Conservation (phyloP, 2,113 vertebrate species). For the Pedetes capensis region DNA sequence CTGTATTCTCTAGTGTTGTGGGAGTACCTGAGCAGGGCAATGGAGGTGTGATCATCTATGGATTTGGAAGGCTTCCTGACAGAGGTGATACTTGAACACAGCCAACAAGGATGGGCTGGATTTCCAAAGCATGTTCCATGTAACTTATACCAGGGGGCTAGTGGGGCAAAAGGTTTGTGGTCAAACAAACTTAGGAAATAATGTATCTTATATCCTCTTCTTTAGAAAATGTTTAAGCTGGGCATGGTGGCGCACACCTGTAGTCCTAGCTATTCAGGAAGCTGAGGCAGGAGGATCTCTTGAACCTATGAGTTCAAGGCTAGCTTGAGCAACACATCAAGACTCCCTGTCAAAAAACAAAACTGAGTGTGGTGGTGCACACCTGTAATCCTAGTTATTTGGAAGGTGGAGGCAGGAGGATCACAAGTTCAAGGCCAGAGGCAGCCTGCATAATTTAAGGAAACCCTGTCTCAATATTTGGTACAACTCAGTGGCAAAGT, state of each 20-base stretch:
- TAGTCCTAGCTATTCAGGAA: background rate
- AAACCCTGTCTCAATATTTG: too few relatives aligned
- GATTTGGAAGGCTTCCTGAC: background rate
- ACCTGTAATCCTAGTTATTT: too few relatives aligned
- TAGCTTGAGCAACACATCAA: background rate
- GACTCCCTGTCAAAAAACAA: too few relatives aligned
- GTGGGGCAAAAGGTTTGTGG: background rate
- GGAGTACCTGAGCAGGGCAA: background rate
- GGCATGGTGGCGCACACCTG: too few relatives aligned
- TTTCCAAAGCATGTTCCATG: background rate
- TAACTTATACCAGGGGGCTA: background rate
- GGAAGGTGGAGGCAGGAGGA: too few relatives aligned
- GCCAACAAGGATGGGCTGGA: background rate
- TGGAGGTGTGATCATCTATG: background rate
- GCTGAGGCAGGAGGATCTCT: background rate
- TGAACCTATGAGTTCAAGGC: background rate
- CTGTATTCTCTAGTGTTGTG: background rate
- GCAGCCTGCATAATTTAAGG: too few relatives aligned
- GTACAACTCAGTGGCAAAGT: background rate
- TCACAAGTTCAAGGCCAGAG: too few relatives aligned
- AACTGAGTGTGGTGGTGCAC: too few relatives aligned
- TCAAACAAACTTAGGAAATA: constrained; percentile 36
- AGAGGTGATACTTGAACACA: background rate
- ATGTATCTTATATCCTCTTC: background rate
- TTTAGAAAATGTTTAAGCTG: background rate